Base-by-base conservation (phyloP, 2,113 vertebrate species). In the Madoqua kirkii region DNA sequence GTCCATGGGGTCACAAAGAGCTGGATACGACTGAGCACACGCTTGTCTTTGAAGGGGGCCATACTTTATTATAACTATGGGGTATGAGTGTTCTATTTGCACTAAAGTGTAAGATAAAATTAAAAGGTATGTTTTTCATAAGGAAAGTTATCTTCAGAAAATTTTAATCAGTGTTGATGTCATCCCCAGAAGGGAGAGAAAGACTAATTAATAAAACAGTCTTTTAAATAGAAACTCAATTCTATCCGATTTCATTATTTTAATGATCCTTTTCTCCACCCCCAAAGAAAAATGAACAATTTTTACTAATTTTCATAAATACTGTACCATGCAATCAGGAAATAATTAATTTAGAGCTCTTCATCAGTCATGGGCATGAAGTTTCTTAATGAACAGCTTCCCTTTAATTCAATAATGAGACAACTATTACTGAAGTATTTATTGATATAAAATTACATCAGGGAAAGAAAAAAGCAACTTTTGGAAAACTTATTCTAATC, bases 311-410 rank as follows among this genome's bases (percentile, higher is more conserved):
- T 96, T 98, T 97, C 67, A 87, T 83, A 96, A 98, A 95, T 62
- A 90, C 74, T 86, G 21, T 86, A 31, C 94, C 89, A 79, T 88
- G 87, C 48, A 96, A 96, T 98, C 96, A 98, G 88, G 93, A 97
- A 94, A 96, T 96, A 97, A 97, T 97, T 98, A 92, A 97, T 89
- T 96, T 96, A 92, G 94, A 95, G 60, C 59, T 95, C 96, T 97
- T 98, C 78, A 97, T 93, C 78, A 96, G 43, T 36, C 92, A 90
- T 67, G 33, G 79, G 25, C 25, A 93, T 84, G 14, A 93, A 95
- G 60, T 96, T 95, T 27, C 50, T 93, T 96, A 95, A 92, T 93
- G 87, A 97, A 92, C 11, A 95, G 79, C 40, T 29, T 93, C 25
- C 40, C 12, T 95, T 96, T 93, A 96, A 89, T 85, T 91, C 76